Evolutionary conservation across 2,797 vertebrate species (phyloP).

Genomic region (Leptodactylus fallax): DNA sequence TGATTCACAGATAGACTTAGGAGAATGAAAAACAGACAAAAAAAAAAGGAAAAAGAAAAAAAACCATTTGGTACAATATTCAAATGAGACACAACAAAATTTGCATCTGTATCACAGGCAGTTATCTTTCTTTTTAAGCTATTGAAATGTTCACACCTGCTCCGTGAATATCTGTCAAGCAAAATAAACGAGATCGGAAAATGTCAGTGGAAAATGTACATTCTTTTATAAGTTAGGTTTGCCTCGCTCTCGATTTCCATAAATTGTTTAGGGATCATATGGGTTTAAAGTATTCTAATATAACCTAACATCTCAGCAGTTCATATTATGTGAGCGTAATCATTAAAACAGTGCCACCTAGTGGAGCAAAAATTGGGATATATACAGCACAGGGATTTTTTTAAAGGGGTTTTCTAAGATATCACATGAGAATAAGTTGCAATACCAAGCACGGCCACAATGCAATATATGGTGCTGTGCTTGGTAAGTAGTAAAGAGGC

Average conservation of each 20-base stretch:
- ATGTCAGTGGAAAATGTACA: conserved; percentile 24
- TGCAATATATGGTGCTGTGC: no score
- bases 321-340: not conserved
- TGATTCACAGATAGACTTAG: not conserved
- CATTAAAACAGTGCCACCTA: not conserved
- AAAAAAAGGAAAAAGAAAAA: not conserved
- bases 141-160: conserved; percentile 37
- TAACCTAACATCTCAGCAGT: not conserved
- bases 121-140: conserved; percentile 34
- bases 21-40: conserved; percentile 22
- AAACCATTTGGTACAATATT: conserved; percentile 17
- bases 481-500: no score
- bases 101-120: conserved; percentile 38
- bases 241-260: not conserved
- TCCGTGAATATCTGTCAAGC: conserved; percentile 26
- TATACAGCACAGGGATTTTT: not conserved
- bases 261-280: not conserved
- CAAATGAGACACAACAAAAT: conserved; percentile 38
- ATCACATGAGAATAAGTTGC: no score
- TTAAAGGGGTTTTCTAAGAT: not conserved
- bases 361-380: not conserved
- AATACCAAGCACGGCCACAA: no score
- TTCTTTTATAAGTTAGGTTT: not conserved
- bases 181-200: conserved; percentile 19
- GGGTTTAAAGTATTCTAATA: not conserved